Evolutionary conservation across 1,140 invertebrate species (phyloP), one percentile per base, ranked within the genome.

Genomic region (Brachionus rubens): DNA sequence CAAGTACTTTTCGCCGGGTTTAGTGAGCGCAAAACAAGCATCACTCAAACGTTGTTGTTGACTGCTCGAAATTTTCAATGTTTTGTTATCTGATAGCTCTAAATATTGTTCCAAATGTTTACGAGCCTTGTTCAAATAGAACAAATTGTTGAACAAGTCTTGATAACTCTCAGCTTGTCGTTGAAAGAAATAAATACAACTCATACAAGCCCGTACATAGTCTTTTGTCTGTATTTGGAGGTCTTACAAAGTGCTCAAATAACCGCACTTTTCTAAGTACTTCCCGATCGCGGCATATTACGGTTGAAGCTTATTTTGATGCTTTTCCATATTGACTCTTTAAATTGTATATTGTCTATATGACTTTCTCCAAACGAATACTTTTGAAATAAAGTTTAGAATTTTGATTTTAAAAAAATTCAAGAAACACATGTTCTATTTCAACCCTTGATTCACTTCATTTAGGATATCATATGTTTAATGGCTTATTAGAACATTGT

Each of bases 201-300:
- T 84, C 81, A 84, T 83, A 36, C 82, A 80, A 12, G 83, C 83
- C 65, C 83, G 77, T 1, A 85, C 78, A 76, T 79, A 83, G 79
- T 85, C 83, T 82, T 84, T 77, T 40, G 83, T 83, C 56, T 83
- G 82, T 19, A 84, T 68, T 77, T 85, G 83, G 48, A 85, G 78
- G 24, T 83, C 80, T 75, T 86, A 85, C 6, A 86, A 79, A 10
- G 81, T 79, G 77, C 84, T 78, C 43, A 81, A 80, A 14, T 79
- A 78, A 46, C 80, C 81, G 3, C 81, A 78, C 41, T 82, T 82
- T 21, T 82, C 78, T 12, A 86, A 79, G 79, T 86, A 81, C 70
- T 80, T 80, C 78, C 85, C 86, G 0, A 81, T 79, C 1, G 83
- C 80, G 14, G 82, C 82, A 30, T 85, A 80, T 78, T 82, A 85